Evolutionary conservation across 2,888 invertebrate genomes (phyloP).

Genomic region (Hirtodrosophila cameraria): DNA sequence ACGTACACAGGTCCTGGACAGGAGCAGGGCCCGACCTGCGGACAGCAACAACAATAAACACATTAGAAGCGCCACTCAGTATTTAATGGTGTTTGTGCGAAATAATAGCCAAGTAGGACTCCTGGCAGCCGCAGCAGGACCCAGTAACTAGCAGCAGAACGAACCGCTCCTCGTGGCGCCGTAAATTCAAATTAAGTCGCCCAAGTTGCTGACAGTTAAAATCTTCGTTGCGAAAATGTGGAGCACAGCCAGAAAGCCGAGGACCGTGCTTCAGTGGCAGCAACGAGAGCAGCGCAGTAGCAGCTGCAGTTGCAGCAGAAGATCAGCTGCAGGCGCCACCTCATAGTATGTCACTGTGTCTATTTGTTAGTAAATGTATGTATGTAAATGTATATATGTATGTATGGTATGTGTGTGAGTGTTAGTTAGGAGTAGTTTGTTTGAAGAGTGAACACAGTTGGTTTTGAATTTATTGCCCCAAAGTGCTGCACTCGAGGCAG

Average conservation of each 20-base stretch:
- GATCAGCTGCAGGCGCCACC: slow-evolving; percentile 50
- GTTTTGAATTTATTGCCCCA: slow-evolving; percentile 65
- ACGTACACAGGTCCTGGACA: slow-evolving; percentile 45
- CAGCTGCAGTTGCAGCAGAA: slow-evolving; percentile 10
- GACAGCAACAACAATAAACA: slow-evolving; percentile 54
- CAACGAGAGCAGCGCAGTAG: not conserved
- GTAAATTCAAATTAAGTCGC: slow-evolving; percentile 79
- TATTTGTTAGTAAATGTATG: slow-evolving; percentile 12
- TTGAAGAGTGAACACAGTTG: slow-evolving; percentile 62
- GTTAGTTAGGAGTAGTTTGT: slow-evolving; percentile 63
- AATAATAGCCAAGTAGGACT: slow-evolving; percentile 65
- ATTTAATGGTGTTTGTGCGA: slow-evolving; percentile 77
- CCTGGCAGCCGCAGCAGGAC: slow-evolving; percentile 9
- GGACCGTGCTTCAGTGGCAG: slow-evolving; percentile 13
- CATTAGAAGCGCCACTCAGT: slow-evolving; percentile 57
- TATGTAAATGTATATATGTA: slow-evolving; percentile 17
- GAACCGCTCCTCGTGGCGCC: slow-evolving; percentile 67
- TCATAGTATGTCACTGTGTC: slow-evolving; percentile 28
- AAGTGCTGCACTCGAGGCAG: slow-evolving; percentile 48
- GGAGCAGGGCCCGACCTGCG: slow-evolving; percentile 43
- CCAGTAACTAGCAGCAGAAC: slow-evolving; percentile 18
- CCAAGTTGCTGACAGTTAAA: slow-evolving; percentile 79
- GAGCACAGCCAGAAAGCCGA: slow-evolving; percentile 58
- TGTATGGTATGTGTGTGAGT: slow-evolving; percentile 18
- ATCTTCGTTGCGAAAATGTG: slow-evolving; percentile 76